Percentiles rank a stretch among this genome's conserved stretches.
Evolutionary conservation across 2,113 vertebrate genomes (phyloP).

Genomic region (Neotoma lepida): DNA sequence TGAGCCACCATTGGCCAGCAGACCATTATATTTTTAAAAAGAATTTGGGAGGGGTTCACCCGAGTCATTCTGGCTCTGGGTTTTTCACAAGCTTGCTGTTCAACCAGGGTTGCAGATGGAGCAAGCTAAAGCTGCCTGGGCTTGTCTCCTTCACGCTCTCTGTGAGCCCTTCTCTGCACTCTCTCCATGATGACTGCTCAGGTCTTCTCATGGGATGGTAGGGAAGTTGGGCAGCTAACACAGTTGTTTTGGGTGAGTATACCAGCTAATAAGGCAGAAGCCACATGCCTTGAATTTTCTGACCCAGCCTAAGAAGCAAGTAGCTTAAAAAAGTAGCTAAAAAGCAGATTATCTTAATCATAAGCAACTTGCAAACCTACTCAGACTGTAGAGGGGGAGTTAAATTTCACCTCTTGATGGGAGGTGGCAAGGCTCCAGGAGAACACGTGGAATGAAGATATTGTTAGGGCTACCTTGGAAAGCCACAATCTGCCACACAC

Average conservation of each 20-base stretch:
- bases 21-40: neutral
- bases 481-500: slow-evolving; percentile 57
- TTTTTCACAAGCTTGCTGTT: neutral
- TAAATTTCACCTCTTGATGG: slow-evolving; percentile 48
- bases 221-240: neutral
- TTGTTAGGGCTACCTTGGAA: slow-evolving; percentile 59
- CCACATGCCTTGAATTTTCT: neutral
- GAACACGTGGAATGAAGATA: slow-evolving; percentile 55
- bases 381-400: neutral
- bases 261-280: neutral
- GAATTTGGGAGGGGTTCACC: neutral
- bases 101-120: neutral
- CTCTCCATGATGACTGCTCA: neutral
- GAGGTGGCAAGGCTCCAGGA: slow-evolving; percentile 60
- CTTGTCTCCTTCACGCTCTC: neutral
- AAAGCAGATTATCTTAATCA: neutral
- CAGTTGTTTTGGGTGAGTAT: neutral
- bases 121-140: neutral
- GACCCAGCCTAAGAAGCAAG: neutral
- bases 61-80: neutral
- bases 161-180: neutral
- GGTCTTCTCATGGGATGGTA: neutral
- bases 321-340: too few species aligned
- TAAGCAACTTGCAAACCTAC: slow-evolving; percentile 12
- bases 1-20: neutral